Conservation (phyloP, 2,888 invertebrate genomes). For the Blomia tropicalis region DNA sequence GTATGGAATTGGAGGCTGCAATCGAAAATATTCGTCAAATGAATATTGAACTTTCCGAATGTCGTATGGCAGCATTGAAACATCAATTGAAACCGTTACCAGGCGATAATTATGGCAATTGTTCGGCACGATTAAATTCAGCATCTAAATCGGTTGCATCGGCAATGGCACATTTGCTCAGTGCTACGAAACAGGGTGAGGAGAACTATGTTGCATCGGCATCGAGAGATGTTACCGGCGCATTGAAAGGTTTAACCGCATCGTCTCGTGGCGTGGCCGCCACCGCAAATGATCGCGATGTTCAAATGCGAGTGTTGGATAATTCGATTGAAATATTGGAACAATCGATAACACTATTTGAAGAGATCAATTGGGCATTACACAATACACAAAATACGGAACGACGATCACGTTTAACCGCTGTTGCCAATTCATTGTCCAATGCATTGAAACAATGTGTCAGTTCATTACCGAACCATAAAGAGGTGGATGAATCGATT, state of each 20-base stretch:
- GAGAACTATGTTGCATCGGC: constrained; percentile 62
- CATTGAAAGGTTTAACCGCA: constrained; percentile 53
- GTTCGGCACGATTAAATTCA: constrained; percentile 44
- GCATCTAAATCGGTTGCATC: constrained; percentile 61
- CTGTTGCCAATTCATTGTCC: constrained; percentile 40
- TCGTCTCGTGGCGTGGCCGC: constrained; percentile 64
- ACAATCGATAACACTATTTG: constrained; percentile 57
- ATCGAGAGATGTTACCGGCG: constrained; percentile 60
- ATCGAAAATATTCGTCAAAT: constrained; percentile 61
- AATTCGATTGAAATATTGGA: constrained; percentile 60
- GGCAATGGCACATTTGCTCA: constrained; percentile 65
- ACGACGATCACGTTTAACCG: constrained; percentile 46
- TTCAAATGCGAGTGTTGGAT: constrained; percentile 40
- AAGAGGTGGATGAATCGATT: constrained; percentile 77
- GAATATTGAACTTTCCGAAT: constrained; percentile 63
- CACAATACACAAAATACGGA: constrained; percentile 49
- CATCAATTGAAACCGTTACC: constrained; percentile 62
- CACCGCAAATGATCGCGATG: constrained; percentile 46
- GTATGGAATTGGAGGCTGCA: constrained; percentile 60
- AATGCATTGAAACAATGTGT: constrained; percentile 52
- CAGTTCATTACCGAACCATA: constrained; percentile 76
- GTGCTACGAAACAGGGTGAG: constrained; percentile 60
- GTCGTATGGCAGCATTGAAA: constrained; percentile 55
- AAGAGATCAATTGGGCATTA: constrained; percentile 61
- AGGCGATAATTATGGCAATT: constrained; percentile 56